Conservation (phyloP, 1,140 invertebrate species). For the Cyrtorhinus lividipennis region DNA sequence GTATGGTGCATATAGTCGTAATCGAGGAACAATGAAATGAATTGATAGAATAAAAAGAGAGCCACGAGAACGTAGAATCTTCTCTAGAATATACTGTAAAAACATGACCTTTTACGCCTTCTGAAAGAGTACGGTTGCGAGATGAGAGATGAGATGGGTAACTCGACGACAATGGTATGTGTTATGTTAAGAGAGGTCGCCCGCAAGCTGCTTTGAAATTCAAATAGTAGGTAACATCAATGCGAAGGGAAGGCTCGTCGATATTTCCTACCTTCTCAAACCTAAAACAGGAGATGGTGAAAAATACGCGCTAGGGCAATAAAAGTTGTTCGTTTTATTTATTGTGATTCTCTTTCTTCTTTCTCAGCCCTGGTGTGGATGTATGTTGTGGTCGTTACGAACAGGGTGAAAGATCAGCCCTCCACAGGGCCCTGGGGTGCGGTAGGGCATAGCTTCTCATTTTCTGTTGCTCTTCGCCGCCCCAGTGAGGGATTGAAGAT, state of each 20-base stretch:
- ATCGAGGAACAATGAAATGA: too few relatives aligned
- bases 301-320: not conserved
- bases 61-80: too few relatives aligned
- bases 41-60: too few relatives aligned
- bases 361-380: not conserved
- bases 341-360: not conserved
- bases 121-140: too few relatives aligned
- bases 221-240: not conserved
- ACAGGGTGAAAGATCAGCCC: not conserved
- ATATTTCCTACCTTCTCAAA: too few relatives aligned
- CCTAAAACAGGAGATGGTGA: too few relatives aligned
- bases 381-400: not conserved
- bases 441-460: not conserved
- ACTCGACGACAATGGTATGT: not conserved
- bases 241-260: not conserved
- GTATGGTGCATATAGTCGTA: too few relatives aligned
- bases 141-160: not conserved
- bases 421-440: not conserved
- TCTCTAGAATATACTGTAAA: too few relatives aligned
- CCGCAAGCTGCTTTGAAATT: not conserved
- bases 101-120: too few relatives aligned
- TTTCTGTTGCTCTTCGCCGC: not conserved
- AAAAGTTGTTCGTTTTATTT: not conserved
- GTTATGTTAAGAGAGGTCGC: not conserved
- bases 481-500: not conserved